phyloP scores from a whole-genome alignment of 2,888 invertebrate genomes.

The Caenorhabditis auriculariae region DNA sequence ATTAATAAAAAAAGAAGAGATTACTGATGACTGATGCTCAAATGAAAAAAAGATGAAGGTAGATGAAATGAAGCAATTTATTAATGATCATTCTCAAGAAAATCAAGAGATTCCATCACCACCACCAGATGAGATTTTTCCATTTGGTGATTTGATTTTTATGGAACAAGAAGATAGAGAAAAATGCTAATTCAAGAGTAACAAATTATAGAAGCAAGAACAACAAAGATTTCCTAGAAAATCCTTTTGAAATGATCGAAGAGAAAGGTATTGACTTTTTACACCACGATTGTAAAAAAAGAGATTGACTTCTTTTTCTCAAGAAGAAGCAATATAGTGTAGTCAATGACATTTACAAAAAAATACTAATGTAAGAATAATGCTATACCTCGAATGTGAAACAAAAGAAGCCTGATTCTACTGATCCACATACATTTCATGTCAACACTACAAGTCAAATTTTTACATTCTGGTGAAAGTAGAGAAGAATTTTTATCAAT shows the following conservation, averaged over 20 bases:
- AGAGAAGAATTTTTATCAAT: constrained; percentile 17
- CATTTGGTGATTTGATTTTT: constrained; percentile 17
- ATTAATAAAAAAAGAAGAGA: no score
- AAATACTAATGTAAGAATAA: constrained; percentile 22
- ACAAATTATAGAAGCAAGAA: constrained; percentile 15
- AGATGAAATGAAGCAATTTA: no score
- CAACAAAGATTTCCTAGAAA: constrained; percentile 5
- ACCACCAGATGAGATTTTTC: constrained; percentile 12
- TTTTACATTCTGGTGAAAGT: constrained; percentile 14
- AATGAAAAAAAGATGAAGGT: no score
- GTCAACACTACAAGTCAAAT: constrained; percentile 5
- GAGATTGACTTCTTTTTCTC: constrained; percentile 11
- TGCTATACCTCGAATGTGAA: constrained; percentile 9
- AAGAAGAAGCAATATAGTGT: constrained; percentile 22
- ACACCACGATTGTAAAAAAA: not conserved
- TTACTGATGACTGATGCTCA: no score
- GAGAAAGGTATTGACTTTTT: constrained; percentile 6
- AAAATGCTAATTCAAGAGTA: constrained; percentile 5
- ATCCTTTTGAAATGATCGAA: constrained; percentile 3
- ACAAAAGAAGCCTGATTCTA: constrained; percentile 11
- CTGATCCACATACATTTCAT: constrained; percentile 3
- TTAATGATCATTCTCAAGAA: not conserved
- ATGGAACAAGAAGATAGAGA: constrained; percentile 21
- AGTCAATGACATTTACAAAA: constrained; percentile 16
- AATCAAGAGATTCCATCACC: not conserved